Evolutionary conservation across 2,888 invertebrate species (phyloP).

Genomic region (Cephus rjabovi): DNA sequence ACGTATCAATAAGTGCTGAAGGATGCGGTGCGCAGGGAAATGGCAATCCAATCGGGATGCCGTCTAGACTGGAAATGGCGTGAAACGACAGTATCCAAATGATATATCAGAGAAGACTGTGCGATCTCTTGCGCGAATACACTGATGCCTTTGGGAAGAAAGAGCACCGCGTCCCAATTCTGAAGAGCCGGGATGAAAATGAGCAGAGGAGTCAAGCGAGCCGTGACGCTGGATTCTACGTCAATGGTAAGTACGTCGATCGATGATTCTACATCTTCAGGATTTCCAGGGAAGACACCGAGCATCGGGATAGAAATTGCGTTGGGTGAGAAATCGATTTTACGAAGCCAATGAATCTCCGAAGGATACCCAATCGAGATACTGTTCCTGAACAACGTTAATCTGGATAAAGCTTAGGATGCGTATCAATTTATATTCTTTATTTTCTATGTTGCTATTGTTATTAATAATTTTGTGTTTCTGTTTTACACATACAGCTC

Average conservation of each 20-base stretch:
- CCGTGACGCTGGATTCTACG: background rate
- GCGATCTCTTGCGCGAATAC: background rate
- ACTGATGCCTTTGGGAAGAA: background rate
- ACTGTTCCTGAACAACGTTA: background rate
- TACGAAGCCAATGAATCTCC: background rate
- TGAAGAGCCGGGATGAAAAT: background rate
- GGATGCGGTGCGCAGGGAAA: background rate
- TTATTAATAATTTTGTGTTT: background rate
- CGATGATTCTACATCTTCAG: background rate
- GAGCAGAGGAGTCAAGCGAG: background rate
- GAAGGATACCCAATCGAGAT: background rate
- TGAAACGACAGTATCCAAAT: background rate
- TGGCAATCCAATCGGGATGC: background rate
- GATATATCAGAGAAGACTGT: background rate
- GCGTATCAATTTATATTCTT: background rate
- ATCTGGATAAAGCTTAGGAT: background rate
- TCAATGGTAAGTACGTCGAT: background rate
- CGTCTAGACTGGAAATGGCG: background rate
- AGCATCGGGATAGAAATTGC: background rate
- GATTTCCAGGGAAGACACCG: background rate
- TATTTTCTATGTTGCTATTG: background rate
- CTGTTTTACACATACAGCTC: background rate
- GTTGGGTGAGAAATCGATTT: background rate
- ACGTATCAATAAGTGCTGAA: background rate
- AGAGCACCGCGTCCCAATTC: background rate